Evolutionary conservation across 2,797 vertebrate genomes (phyloP), one percentile per base, ranked within the genome.

Genomic region (Paramormyrops hopkinsi): DNA sequence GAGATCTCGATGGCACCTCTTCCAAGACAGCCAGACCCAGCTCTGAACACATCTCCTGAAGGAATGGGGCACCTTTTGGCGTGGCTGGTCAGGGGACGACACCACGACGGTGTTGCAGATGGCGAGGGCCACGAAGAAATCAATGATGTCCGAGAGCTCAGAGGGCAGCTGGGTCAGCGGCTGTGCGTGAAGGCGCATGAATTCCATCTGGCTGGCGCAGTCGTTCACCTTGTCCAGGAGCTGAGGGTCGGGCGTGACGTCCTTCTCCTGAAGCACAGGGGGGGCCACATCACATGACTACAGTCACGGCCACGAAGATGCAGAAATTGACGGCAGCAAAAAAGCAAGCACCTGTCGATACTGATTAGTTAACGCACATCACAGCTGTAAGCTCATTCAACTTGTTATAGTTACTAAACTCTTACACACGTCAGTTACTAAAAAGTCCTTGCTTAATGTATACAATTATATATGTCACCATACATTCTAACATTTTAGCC

Each of bases 51-150:
- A 12, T 37, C 37, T 29, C 25, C 29, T 4, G 17, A 14, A 62
- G 53, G 19, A 41, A 17, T 2, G 37, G 41, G 56, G 86, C 92
- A 97, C 98, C 97, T 98, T 99, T 86, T 98, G 98, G 1, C 97
- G 94, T 0, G 98, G 98, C 92, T 99, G 98, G 93, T 98, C 97
- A 0, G 98, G 98, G 14, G 97, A 98, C 0, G 98, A 98, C 91
- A 99, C 98, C 51, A 99, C 96, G 1, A 99, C 99, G 0, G 98
- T 99, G 93, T 99, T 99, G 93, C 99, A 99, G 94, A 99, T 95
- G 84, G 98, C 98, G 88, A 99, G 96, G 0, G 98, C 98, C 0
- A 99, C 96, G 92, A 99, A 99, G 95, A 99, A 99, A 92, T 99
- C 98, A 0, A 98, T 96, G 90, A 98, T 89, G 1, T 99, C 98